These are phyloP conservation scores for Phaonia tiefii DNA, from an alignment of 2,888 invertebrate genomes.

Conservation along the genomic window DNA sequence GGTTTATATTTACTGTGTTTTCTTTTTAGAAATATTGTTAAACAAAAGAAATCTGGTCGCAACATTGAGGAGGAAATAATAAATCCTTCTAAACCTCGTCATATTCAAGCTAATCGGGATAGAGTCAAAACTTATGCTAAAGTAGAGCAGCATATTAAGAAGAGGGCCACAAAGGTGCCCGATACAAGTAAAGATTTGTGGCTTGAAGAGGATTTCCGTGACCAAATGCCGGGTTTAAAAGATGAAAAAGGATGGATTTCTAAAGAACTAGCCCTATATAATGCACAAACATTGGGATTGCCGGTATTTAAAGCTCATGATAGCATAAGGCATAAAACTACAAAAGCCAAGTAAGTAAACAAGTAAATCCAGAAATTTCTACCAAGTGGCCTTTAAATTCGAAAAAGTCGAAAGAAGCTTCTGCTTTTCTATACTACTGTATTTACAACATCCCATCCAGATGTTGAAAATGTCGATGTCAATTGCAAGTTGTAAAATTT, in stretches of 20 bases:
- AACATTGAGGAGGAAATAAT: slow-evolving; percentile 77
- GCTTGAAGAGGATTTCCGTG: slow-evolving; percentile 82
- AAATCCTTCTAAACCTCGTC: slow-evolving; percentile 75
- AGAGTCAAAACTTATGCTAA: slow-evolving; percentile 73
- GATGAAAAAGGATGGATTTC: slow-evolving; percentile 81
- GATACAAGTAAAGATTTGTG: slow-evolving; percentile 85
- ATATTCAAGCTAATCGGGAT: slow-evolving; percentile 76
- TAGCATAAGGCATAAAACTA: slow-evolving; percentile 77
- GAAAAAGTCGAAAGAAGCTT: too few species aligned
- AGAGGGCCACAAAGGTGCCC: slow-evolving; percentile 71
- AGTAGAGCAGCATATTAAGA: slow-evolving; percentile 79
- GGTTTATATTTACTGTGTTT: background rate
- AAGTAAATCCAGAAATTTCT: too few species aligned
- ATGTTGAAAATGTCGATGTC: too few species aligned
- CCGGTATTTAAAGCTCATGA: slow-evolving; percentile 77
- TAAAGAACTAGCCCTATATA: slow-evolving; percentile 81
- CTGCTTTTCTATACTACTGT: too few species aligned
- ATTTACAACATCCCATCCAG: too few species aligned
- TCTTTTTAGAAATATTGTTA: slow-evolving; percentile 82
- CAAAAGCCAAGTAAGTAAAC: slow-evolving; percentile 75
- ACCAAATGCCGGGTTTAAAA: slow-evolving; percentile 76
- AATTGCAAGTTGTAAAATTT: too few species aligned
- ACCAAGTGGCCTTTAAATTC: too few species aligned
- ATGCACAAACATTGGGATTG: slow-evolving; percentile 82
- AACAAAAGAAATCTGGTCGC: slow-evolving; percentile 82